Percentiles rank a stretch among this genome's conserved stretches.
phyloP scores from a whole-genome alignment of 2,888 invertebrate species.

The Nematopogon swammerdamellus region DNA sequence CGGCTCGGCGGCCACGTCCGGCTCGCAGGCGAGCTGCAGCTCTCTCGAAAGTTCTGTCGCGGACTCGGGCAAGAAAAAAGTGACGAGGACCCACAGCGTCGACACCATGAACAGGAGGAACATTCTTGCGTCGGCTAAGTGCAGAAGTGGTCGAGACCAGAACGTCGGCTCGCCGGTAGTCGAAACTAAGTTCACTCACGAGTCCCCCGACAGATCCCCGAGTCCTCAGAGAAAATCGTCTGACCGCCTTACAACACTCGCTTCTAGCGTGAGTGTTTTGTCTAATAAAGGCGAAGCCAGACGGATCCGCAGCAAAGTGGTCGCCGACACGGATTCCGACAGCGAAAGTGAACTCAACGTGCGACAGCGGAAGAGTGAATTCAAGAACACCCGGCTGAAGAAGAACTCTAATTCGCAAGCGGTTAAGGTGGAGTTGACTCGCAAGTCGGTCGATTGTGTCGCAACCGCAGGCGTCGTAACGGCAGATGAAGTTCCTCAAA shows the following conservation, averaged over 20 bases:
- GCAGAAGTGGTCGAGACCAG: slow-evolving; percentile 75
- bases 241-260: slow-evolving; percentile 55
- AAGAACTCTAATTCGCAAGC: slow-evolving; percentile 31
- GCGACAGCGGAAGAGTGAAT: slow-evolving; percentile 43
- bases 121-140: slow-evolving; percentile 82
- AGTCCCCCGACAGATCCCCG: slow-evolving; percentile 46
- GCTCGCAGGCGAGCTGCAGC: slow-evolving; percentile 69
- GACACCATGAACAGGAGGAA: slow-evolving; percentile 85
- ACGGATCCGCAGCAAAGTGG: slow-evolving; percentile 39
- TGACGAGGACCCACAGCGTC: slow-evolving; percentile 75
- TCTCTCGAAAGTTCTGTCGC: slow-evolving; percentile 62
- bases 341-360: slow-evolving; percentile 38
- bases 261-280: slow-evolving; percentile 48
- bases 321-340: slow-evolving; percentile 42
- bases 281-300: slow-evolving; percentile 49
- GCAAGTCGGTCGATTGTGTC: background rate
- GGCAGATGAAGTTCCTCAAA: slow-evolving; percentile 30
- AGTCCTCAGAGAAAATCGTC: slow-evolving; percentile 47
- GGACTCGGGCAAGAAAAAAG: slow-evolving; percentile 62
- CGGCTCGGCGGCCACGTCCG: slow-evolving; percentile 69
- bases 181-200: slow-evolving; percentile 68
- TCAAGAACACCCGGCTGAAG: slow-evolving; percentile 43
- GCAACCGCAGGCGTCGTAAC: slow-evolving; percentile 22
- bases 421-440: background rate
- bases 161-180: slow-evolving; percentile 70